A percentile compares a stretch with the other conserved stretches of the same genome.
These are phyloP conservation scores for Volucella zonaria DNA, from an alignment of 2,888 invertebrate species.

Conservation along the genomic window DNA sequence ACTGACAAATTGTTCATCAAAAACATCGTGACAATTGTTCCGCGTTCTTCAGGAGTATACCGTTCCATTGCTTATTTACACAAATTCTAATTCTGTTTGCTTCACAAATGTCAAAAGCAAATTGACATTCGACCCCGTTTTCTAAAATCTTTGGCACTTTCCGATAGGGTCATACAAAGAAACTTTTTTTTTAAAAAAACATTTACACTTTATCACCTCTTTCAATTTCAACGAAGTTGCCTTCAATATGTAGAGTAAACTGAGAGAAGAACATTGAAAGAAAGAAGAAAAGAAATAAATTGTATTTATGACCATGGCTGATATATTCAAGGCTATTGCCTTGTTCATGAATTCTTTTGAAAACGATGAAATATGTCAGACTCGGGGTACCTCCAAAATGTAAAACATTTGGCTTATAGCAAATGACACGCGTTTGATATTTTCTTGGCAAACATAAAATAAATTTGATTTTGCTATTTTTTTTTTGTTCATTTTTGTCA, in stretches of 20 bases:
- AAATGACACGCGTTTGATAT: constrained; percentile 32
- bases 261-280: constrained; percentile 35
- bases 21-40: no score
- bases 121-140: no score
- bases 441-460: constrained; percentile 43
- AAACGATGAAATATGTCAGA: constrained; percentile 40
- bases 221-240: no score
- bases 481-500: constrained; percentile 10
- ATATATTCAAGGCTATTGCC: constrained; percentile 48
- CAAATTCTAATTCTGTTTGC: no score
- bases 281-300: constrained; percentile 8
- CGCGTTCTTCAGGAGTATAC: no score
- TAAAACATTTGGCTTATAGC: constrained; percentile 32
- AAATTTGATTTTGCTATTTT: background rate
- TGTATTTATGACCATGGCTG: constrained; percentile 27
- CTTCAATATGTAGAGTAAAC: constrained; percentile 21
- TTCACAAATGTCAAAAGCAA: no score
- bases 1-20: no score
- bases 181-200: no score
- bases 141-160: no score
- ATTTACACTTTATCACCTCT: no score
- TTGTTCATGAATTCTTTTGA: constrained; percentile 52
- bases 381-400: constrained; percentile 42
- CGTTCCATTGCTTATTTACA: no score
- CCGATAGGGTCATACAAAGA: no score